A percentile compares a stretch with the other conserved stretches of the same genome.
Conservation (phyloP, 2,888 invertebrate species). For the Caenorhabditis afra region DNA sequence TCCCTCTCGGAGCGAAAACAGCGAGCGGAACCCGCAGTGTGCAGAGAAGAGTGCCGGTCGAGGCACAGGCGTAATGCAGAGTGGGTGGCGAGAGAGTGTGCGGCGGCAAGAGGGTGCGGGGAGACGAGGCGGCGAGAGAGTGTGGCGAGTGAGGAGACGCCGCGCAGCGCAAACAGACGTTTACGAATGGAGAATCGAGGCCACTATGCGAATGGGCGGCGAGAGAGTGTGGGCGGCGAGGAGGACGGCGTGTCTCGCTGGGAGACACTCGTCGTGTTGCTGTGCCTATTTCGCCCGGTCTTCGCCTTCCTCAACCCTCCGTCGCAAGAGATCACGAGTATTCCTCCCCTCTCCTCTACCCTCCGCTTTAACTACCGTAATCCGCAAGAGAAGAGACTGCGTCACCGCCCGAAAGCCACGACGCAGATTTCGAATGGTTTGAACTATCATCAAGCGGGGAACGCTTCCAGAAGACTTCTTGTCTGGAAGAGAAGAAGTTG, state of each 20-base stretch:
- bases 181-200: constrained; percentile 46
- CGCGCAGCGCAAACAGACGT: constrained; percentile 37
- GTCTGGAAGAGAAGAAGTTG: too few relatives aligned
- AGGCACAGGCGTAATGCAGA: constrained; percentile 19
- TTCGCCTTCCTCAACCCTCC: constrained; percentile 37
- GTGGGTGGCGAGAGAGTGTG: constrained; percentile 12
- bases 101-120: constrained; percentile 15
- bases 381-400: neutral
- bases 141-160: neutral
- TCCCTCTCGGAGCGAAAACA: neutral
- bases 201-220: constrained; percentile 19
- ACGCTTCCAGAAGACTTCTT: too few relatives aligned
- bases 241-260: constrained; percentile 20
- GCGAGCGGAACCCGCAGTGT: neutral
- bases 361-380: constrained; percentile 35
- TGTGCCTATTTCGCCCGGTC: constrained; percentile 40
- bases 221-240: neutral
- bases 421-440: neutral
- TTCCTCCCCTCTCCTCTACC: constrained; percentile 12
- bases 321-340: constrained; percentile 30
- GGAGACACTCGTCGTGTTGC: constrained; percentile 30
- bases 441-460: too few relatives aligned
- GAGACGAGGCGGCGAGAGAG: neutral
- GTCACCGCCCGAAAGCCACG: neutral
- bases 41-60: constrained; percentile 19